Evolutionary conservation across 2,797 vertebrate genomes (phyloP), one percentile per base, ranked within the genome.

Genomic region (Zenarchopterus dispar): DNA sequence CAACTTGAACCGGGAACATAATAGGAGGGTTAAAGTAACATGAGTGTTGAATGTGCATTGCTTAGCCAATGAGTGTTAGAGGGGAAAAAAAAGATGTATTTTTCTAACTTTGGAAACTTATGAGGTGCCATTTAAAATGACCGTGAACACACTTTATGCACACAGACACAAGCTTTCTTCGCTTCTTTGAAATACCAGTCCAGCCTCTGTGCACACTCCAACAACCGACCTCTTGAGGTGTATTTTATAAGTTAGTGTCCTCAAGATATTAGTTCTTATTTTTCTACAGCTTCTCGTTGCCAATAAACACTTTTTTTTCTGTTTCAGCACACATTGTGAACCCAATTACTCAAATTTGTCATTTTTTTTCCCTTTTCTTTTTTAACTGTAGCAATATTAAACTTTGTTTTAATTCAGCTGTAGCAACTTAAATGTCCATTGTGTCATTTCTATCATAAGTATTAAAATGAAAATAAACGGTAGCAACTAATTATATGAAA

Each of bases 201-300:
- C 22, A 75, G 47, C 61, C 54, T 65, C 43, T 55, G 57, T 55
- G 67, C 77, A 75, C 68, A 68, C 56, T 68, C 61, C 52, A 54
- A 70, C 59, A 63, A 53, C 68, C 74, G 55, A 56, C 83, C 70
- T 85, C 69, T 70, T 69, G 65, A 80, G 60, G 73, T 86, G 73
- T 69, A 80, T 90, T 88, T 88, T 85, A 78, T 62, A 78, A 46
- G 47, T 74, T 65, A 22, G 39, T 62, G 64, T 78, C 59, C 15
- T 75, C 51, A 61, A 67, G 51, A 81, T 77, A 67, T 62, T 58
- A 63, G 23, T 47, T 70, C 57, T 70, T 89, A 80, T 39, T 90
- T 91, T 92, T 89, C 56, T 89, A 89, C 80, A 77, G 46, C 82
- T 84, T 85, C 80, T 70, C 43, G 67, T 78, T 67, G 21, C 77